These are phyloP conservation scores for Sinosuthora webbiana DNA, from an alignment of 2,113 vertebrate species.

Conservation along the genomic window DNA sequence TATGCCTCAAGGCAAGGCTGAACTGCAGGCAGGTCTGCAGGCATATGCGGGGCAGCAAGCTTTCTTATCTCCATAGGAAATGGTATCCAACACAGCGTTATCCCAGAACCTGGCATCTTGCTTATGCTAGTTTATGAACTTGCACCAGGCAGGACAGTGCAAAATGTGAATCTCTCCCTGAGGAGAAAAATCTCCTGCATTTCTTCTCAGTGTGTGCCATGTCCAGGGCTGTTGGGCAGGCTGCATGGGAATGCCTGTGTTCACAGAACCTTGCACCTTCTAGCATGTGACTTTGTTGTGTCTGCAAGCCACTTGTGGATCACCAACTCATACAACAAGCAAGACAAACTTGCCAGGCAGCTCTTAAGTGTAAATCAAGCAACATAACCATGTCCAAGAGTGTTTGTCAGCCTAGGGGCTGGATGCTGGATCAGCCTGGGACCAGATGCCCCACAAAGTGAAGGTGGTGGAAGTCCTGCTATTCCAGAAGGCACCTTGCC, in stretches of 20 bases:
- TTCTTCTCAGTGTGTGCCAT: neutral
- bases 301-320: neutral
- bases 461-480: neutral
- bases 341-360: neutral
- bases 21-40: neutral
- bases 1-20: neutral
- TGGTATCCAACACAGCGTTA: neutral
- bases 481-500: neutral
- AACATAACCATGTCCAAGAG: neutral
- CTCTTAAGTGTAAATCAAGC: neutral
- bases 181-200: neutral
- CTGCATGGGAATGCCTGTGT: neutral
- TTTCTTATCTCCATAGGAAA: neutral
- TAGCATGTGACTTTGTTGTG: neutral
- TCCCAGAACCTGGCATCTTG: neutral
- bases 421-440: neutral
- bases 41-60: neutral
- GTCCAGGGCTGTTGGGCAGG: neutral
- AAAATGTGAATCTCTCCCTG: neutral
- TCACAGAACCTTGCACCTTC: neutral
- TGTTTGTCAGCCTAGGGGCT: neutral
- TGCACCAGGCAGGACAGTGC: neutral
- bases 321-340: neutral
- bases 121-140: neutral
- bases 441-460: fast-evolving